Conservation (phyloP, 2,888 invertebrate genomes). For the Nesidiocoris tenuis region DNA sequence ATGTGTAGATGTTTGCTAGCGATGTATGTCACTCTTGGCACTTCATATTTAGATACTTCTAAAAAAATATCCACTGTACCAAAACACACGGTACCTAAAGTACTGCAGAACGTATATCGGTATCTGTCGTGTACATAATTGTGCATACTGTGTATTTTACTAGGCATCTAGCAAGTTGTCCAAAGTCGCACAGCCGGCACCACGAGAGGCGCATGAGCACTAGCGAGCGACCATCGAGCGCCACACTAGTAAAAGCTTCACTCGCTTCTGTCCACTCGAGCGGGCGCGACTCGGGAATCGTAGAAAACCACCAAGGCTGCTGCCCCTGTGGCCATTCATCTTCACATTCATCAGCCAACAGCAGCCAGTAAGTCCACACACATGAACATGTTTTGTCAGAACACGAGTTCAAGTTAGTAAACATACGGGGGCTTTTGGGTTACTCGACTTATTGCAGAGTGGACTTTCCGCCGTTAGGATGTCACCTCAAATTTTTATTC, state of each 20-base stretch:
- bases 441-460: no score
- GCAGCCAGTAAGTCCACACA: slow-evolving; percentile 63
- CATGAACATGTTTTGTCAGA: not conserved
- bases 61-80: no score
- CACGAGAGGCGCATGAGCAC: slow-evolving; percentile 10
- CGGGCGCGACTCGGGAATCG: slow-evolving; percentile 79
- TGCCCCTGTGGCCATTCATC: slow-evolving; percentile 67
- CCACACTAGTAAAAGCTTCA: slow-evolving; percentile 64
- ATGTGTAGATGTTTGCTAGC: no score
- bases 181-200: slow-evolving; percentile 47
- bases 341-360: slow-evolving; percentile 67
- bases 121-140: not conserved
- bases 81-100: no score
- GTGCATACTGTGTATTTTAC: not conserved
- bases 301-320: slow-evolving; percentile 51
- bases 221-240: slow-evolving; percentile 26
- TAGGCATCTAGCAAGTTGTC: slow-evolving; percentile 48
- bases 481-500: no score
- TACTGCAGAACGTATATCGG: not conserved
- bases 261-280: slow-evolving; percentile 79
- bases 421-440: no score
- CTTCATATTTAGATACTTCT: no score
- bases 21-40: no score
- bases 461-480: no score
- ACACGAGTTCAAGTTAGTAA: no score